Base-by-base conservation (phyloP, 2,888 invertebrate genomes). In the Hydriomena furcata region DNA sequence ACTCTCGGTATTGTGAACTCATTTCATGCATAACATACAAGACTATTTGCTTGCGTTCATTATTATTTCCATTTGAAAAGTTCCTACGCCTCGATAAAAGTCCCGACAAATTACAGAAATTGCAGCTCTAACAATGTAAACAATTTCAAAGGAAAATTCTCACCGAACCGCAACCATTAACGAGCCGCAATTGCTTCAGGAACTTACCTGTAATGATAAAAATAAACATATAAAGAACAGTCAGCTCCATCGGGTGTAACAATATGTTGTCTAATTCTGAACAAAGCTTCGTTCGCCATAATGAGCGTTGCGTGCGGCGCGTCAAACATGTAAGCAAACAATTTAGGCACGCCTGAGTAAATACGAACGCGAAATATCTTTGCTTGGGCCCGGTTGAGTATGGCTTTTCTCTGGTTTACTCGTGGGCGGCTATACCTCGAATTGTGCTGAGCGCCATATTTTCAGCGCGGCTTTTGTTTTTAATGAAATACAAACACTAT, bases 261-360 rank as follows among this genome's bases (percentile, higher is more conserved):
- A 84, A 82, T 84, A 81, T 82, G 81, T 86, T 84, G 80, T 82
- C 78, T 84, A 82, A 84, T 84, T 79, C 75, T 82, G 84, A 87
- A 87, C 84, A 88, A 88, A 87, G 87, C 82, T 66, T 71, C 78
- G 79, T 79, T 80, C 72, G 73, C 80, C 79, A 76, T 90, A 90
- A 90, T 90, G 89, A 90, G 85, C 82, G 82, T 84, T 88, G 88
- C 86, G 87, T 88, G 85, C 80, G 82, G 80, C 81, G 88, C 84
- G 87, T 88, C 90, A 87, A 87, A 89, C 88, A 84, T 87, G 84
- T 89, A 87, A 87, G 86, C 85, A 90, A 89, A 89, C 89, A 88
- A 84, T 86, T 89, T 88, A 84, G 84, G 82, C 74, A 84, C 84
- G 90, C 87, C 88, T 89, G 88, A 88, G 82, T 88, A 89, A 90